phyloP scores from a whole-genome alignment of 1,140 invertebrate species.

The Philopotamus ludificatus region DNA sequence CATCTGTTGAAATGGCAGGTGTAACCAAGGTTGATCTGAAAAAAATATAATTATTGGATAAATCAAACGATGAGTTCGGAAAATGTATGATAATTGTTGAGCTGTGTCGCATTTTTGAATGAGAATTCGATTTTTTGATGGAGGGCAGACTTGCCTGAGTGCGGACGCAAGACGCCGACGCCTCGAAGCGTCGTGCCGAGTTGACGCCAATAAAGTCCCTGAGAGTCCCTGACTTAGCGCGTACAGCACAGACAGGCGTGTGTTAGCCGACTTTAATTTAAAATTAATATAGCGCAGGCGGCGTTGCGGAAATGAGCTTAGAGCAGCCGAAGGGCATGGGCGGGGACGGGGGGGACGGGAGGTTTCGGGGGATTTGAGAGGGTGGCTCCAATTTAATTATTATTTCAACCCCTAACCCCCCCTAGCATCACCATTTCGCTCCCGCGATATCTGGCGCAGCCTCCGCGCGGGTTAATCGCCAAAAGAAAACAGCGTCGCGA shows the following conservation, averaged over 20 bases:
- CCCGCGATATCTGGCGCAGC: not conserved
- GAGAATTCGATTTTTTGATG: no score
- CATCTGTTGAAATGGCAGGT: not conserved
- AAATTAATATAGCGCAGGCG: constrained; percentile 57
- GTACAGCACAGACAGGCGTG: constrained; percentile 44
- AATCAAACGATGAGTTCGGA: no score
- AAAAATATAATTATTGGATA: no score
- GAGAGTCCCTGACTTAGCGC: not conserved
- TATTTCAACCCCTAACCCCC: constrained; percentile 27
- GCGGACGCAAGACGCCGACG: no score
- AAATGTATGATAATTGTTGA: no score
- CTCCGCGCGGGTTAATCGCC: not conserved
- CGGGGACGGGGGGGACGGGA: constrained; percentile 26
- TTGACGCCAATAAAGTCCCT: not conserved
- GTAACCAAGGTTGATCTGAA: no score
- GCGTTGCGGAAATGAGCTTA: constrained; percentile 53
- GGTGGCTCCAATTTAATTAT: constrained; percentile 44
- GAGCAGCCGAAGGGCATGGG: constrained; percentile 37
- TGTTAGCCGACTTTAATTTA: constrained; percentile 56
- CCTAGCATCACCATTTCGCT: not conserved
- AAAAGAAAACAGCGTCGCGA: constrained; percentile 14
- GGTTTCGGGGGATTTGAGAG: constrained; percentile 43
- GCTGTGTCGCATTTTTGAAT: no score
- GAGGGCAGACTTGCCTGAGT: no score
- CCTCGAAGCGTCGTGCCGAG: not conserved